A percentile compares a stretch with the other conserved stretches of the same genome.
phyloP scores from a whole-genome alignment of 2,888 invertebrate species.

The Ochropleura plecta region DNA sequence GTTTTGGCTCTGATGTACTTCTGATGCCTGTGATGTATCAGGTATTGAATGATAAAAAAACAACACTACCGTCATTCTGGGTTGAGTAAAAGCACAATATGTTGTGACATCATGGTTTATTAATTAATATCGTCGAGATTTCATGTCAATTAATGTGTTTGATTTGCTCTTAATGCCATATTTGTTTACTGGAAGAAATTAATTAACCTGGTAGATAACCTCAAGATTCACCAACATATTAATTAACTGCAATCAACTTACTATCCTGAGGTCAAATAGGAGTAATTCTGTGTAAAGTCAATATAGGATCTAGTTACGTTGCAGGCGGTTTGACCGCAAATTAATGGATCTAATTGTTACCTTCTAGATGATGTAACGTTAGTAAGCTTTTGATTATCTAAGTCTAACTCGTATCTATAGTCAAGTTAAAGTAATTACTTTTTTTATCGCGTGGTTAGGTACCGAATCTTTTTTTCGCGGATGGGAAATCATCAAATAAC shows the following conservation, averaged over 20 bases:
- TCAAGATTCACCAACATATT: neutral
- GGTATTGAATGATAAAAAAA: neutral
- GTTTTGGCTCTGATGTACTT: neutral
- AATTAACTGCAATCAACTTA: slow-evolving; percentile 21
- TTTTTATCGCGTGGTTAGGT: too few relatives aligned
- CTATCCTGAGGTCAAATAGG: neutral
- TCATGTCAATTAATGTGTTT: neutral
- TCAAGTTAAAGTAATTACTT: too few relatives aligned
- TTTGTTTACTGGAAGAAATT: neutral
- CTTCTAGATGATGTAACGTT: neutral
- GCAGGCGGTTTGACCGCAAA: slow-evolving; percentile 5
- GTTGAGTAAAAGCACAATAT: neutral
- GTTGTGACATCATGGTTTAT: neutral
- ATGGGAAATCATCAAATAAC: too few relatives aligned
- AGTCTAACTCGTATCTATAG: neutral
- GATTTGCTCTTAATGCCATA: too few relatives aligned
- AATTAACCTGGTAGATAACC: neutral
- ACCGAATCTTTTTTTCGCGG: too few relatives aligned
- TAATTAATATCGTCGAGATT: neutral
- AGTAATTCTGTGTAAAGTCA: slow-evolving; percentile 11
- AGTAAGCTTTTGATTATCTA: neutral
- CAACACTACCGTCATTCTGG: neutral
- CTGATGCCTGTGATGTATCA: neutral
- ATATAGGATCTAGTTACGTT: neutral
- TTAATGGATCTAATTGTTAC: neutral